A percentile compares a stretch with the other conserved stretches of the same genome.
phyloP scores from a whole-genome alignment of 2,888 invertebrate genomes.

The Drosophila vallismaia region DNA sequence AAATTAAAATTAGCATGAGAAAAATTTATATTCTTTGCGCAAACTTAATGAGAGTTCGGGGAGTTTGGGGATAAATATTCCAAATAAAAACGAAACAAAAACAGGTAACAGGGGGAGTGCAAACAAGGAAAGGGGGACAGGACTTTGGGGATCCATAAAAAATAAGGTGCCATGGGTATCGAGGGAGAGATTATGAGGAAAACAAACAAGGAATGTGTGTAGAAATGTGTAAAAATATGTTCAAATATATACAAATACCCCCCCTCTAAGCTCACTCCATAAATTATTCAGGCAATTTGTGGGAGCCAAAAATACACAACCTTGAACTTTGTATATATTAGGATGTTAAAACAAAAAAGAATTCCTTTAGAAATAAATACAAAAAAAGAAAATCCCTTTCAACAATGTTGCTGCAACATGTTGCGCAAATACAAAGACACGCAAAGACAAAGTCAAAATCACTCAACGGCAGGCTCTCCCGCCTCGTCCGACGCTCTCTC shows the following conservation, averaged over 20 bases:
- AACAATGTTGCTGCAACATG: constrained; percentile 28
- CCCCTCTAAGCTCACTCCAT: neutral
- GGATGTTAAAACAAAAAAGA: too few species aligned
- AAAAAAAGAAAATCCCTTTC: neutral
- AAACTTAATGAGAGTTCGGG: neutral
- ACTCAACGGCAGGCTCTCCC: neutral
- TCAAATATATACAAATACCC: neutral
- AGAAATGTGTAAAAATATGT: neutral
- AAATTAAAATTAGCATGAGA: neutral
- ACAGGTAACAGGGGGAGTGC: neutral
- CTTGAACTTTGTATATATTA: neutral
- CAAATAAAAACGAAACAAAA: too few species aligned
- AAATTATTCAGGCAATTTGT: constrained; percentile 1
- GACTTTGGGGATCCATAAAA: constrained; percentile 1
- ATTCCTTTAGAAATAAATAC: neutral
- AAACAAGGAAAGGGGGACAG: constrained; percentile 1
- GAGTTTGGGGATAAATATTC: neutral
- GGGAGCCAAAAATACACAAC: neutral
- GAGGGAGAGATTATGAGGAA: neutral
- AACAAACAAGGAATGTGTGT: neutral
- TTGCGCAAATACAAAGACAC: neutral
- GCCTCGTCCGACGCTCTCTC: neutral
- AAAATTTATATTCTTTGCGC: neutral
- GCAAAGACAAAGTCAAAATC: neutral
- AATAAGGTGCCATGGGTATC: neutral